Evolutionary conservation across 2,888 invertebrate species (phyloP).

Genomic region (Ophion ventricosus): DNA sequence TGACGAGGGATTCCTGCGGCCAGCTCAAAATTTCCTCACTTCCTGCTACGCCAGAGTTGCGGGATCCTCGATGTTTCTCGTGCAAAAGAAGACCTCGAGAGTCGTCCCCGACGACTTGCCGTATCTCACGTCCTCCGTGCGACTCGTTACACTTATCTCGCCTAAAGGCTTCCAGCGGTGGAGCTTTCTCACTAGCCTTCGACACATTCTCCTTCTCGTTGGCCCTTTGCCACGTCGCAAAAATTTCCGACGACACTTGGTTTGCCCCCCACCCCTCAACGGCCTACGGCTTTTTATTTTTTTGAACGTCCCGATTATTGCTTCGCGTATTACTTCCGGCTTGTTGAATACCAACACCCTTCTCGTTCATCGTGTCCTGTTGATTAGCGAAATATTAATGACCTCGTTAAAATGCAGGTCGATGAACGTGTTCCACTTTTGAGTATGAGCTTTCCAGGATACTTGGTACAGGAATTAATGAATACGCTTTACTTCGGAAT

Average conservation of each 20-base stretch:
- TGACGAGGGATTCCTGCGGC: background rate
- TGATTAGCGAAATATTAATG: background rate
- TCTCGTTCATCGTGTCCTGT: constrained; percentile 13
- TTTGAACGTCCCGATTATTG: background rate
- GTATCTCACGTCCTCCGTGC: constrained; percentile 45
- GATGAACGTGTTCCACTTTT: background rate
- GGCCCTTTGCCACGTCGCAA: background rate
- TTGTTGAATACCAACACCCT: constrained; percentile 1
- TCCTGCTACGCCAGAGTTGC: constrained; percentile 51
- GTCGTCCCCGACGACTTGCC: constrained; percentile 29
- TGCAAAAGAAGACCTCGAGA: constrained; percentile 10
- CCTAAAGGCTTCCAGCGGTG: constrained; percentile 46
- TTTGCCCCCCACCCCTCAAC: no score
- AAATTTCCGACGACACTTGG: background rate
- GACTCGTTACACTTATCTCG: constrained; percentile 32
- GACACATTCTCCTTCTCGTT: constrained; percentile 56
- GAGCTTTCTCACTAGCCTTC: constrained; percentile 49
- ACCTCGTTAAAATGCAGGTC: constrained; percentile 13
- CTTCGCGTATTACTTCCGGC: background rate
- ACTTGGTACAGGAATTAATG: background rate
- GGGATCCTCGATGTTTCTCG: constrained; percentile 32
- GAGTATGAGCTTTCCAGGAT: background rate
- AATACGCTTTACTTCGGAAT: constrained; percentile 9
- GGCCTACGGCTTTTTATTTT: constrained; percentile 1
- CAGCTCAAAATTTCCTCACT: background rate